These are phyloP conservation scores for Hermatobates lingyangjiaoensis DNA, from an alignment of 1,140 invertebrate genomes.

Conservation along the genomic window DNA sequence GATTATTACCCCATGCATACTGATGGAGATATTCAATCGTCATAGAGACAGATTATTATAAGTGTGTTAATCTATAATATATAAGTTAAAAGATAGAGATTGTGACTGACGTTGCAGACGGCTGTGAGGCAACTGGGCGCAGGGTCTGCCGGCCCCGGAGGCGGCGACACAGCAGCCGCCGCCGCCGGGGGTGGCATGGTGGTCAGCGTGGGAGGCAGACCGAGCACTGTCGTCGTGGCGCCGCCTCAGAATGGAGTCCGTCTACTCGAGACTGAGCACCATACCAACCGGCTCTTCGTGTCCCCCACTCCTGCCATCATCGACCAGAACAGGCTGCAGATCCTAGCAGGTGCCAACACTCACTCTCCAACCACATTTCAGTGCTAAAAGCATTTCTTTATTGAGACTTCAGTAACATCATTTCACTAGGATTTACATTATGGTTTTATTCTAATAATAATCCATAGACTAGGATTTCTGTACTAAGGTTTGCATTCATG, in stretches of 20 bases:
- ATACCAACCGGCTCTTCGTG: conserved; percentile 3
- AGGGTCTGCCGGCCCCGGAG: conserved; percentile 13
- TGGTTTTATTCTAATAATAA: no score
- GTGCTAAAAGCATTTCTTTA: no score
- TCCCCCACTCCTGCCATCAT: conserved; percentile 6
- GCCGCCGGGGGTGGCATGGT: not conserved
- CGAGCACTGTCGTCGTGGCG: conserved; percentile 14
- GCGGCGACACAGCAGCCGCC: conserved; percentile 9
- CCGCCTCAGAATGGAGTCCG: conserved; percentile 18
- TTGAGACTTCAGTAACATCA: no score
- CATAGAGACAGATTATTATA: no score
- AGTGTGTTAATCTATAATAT: no score
- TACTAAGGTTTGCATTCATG: no score
- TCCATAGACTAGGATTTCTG: no score
- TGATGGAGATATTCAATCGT: no score
- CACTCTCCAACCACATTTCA: no score
- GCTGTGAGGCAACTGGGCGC: conserved; percentile 18
- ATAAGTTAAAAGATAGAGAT: no score
- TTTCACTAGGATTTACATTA: no score
- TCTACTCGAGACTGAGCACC: conserved; percentile 16
- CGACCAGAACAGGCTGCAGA: conserved; percentile 16
- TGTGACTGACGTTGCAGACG: conserved; percentile 17
- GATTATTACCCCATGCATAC: not conserved
- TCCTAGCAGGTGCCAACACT: conserved; percentile 7
- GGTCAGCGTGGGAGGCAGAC: no score